phyloP scores from a whole-genome alignment of 2,888 invertebrate genomes.

The Venusia cambrica region DNA sequence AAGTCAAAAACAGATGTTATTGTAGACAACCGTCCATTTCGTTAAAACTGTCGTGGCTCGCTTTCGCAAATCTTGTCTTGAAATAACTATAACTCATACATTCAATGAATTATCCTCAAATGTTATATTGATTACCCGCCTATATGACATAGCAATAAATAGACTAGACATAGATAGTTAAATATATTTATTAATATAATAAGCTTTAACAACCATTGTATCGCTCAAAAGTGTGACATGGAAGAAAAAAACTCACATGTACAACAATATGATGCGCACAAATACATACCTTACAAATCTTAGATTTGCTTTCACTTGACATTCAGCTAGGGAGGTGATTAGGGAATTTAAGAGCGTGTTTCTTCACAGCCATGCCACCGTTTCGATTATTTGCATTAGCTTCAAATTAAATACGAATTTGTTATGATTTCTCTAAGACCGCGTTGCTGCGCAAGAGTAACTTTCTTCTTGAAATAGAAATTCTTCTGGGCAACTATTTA shows the following conservation, averaged over 20 bases:
- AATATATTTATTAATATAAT: conserved; percentile 50
- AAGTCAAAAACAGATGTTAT: conserved; percentile 16
- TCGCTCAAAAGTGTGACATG: conserved; percentile 29
- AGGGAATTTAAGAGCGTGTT: conserved; percentile 21
- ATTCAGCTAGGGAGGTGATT: conserved; percentile 20
- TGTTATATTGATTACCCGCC: conserved; percentile 74
- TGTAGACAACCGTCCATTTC: conserved; percentile 58
- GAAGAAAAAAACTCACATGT: conserved; percentile 6
- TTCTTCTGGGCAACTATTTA: too few relatives aligned
- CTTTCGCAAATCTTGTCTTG: conserved; percentile 33
- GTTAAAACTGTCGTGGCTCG: conserved; percentile 32
- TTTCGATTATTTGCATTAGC: too few relatives aligned
- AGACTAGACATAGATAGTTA: conserved; percentile 74
- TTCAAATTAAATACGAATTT: too few relatives aligned
- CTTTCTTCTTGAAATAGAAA: too few relatives aligned
- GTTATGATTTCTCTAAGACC: too few relatives aligned
- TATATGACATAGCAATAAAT: conserved; percentile 80
- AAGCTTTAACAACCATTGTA: conserved; percentile 29
- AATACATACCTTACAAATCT: conserved; percentile 33
- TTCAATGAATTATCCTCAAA: conserved; percentile 60
- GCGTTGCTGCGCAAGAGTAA: too few relatives aligned
- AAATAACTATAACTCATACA: conserved; percentile 32
- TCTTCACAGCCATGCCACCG: too few relatives aligned
- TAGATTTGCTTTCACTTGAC: conserved; percentile 30
- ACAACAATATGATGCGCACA: conserved; percentile 50